Evolutionary conservation across 2,113 vertebrate genomes (phyloP), one percentile per base, ranked within the genome.

Genomic region (Numenius arquata): DNA sequence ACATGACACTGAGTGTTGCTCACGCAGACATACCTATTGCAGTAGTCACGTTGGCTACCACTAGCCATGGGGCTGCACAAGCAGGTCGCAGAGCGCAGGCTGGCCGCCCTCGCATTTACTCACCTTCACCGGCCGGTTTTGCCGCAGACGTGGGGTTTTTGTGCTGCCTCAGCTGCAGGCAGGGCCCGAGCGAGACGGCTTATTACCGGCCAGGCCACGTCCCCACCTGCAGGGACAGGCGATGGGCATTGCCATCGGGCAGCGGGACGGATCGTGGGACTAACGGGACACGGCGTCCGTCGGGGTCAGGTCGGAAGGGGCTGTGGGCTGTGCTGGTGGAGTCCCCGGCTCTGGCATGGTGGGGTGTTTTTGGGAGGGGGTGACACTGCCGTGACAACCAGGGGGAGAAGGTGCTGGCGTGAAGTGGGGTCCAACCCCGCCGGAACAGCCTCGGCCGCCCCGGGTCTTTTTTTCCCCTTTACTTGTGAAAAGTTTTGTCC

Each of bases 91-190:
- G 79, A 86, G 89, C 67, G 12, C 74, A 67, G 81, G 70, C 82
- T n/a, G 85, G 29, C 91, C 71, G 47, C 80, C 89, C 89, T 92
- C 72, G 29, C 36, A 0, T 91, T 92, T 92, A 83, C 92, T 95
- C 90, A 93, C 75, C 95, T 70, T 66, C 90, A 92, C 88, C 9
- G 63, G 90, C 94, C 59, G 94, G 95, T 94, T 97, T 88, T 40
- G 88, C 90, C 74, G 26, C 96, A 55, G 48, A 26, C 66, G n/a
- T 9, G 43, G 52, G 78, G 43, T 19, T 96, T 94, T 95, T 94
- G 88, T 90, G 94, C 95, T 90, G 96, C 74, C 96, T 96, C 95
- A 96, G 94, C 94, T 78, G 65, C 41, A n/a, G 30, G 88, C 73
- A 89, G 92, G 36, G 23, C 59, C 79, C 27, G 3, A 17, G 38